Evolutionary conservation across 2,113 vertebrate species (phyloP).

Genomic region (Aphelocoma coerulescens): DNA sequence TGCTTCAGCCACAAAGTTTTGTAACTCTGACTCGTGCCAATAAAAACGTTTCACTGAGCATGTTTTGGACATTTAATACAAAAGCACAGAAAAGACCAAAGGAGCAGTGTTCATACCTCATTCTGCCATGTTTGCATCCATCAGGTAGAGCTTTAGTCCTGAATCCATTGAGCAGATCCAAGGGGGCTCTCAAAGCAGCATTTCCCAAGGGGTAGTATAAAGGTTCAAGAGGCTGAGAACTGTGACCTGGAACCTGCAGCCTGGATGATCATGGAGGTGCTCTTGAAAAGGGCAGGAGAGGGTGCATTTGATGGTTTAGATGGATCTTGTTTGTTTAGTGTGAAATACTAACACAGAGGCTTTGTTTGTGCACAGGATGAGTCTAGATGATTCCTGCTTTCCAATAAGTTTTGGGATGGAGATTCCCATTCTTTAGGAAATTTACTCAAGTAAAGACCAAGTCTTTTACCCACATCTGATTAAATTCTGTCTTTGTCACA

Average conservation of each 20-base stretch:
- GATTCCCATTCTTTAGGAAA: background rate
- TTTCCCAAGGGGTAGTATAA: background rate
- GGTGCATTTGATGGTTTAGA: background rate
- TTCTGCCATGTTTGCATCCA: background rate
- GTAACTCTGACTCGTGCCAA: conserved; percentile 3
- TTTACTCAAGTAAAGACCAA: accelerated
- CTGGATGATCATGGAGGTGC: background rate
- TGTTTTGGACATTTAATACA: conserved; percentile 20
- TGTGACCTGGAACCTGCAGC: background rate
- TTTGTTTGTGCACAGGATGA: background rate
- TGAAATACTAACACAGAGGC: background rate
- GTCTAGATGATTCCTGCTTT: background rate
- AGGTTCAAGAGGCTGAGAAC: background rate
- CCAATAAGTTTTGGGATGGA: background rate
- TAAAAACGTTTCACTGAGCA: conserved; percentile 20
- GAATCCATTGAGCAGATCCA: background rate
- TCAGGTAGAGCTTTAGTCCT: background rate
- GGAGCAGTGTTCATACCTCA: background rate
- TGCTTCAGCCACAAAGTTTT: conserved; percentile 41
- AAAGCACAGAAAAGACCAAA: background rate
- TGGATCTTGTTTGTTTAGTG: background rate
- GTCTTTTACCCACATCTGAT: background rate
- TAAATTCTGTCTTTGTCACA: background rate
- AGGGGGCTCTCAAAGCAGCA: background rate
- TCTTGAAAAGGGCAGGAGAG: background rate